Conservation (phyloP, 2,113 vertebrate genomes). For the Rhinichthys klamathensis region DNA sequence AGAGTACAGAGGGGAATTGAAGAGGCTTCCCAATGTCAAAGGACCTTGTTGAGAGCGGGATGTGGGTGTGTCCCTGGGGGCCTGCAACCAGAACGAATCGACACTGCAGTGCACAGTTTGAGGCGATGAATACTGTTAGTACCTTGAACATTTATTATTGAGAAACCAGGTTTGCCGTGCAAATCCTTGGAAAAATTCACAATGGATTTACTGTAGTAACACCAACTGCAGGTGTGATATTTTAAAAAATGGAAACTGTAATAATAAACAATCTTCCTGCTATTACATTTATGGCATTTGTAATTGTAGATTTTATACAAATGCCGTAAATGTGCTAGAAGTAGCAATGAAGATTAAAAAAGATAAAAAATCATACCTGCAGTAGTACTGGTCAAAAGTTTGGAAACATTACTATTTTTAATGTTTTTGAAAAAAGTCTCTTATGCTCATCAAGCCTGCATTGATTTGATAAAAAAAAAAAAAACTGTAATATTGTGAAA, state of each 20-base stretch:
- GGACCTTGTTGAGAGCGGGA: slow-evolving; percentile 74
- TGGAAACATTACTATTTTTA: too few relatives aligned
- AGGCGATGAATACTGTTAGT: background rate
- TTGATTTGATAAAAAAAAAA: fast-evolving
- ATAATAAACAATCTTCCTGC: background rate
- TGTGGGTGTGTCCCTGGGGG: slow-evolving; percentile 72
- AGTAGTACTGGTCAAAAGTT: too few relatives aligned
- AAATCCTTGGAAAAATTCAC: background rate
- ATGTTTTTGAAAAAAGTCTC: too few relatives aligned
- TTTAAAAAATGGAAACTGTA: background rate
- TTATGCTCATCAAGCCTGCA: too few relatives aligned
- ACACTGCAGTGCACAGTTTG: slow-evolving; percentile 27
- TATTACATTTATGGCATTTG: background rate
- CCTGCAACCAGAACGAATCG: slow-evolving; percentile 59
- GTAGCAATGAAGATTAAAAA: too few relatives aligned
- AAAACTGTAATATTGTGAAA: too few relatives aligned
- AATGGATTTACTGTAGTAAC: background rate
- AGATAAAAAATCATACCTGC: too few relatives aligned
- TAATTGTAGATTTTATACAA: too few relatives aligned
- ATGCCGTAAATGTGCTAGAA: too few relatives aligned
- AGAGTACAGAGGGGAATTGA: slow-evolving; percentile 91
- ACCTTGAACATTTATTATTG: slow-evolving; percentile 5
- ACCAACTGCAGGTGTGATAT: background rate
- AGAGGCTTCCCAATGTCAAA: slow-evolving; percentile 89
- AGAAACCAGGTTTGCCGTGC: slow-evolving; percentile 1